These are phyloP conservation scores for Carassius carassius DNA, from an alignment of 2,113 vertebrate genomes.

Conservation along the genomic window DNA sequence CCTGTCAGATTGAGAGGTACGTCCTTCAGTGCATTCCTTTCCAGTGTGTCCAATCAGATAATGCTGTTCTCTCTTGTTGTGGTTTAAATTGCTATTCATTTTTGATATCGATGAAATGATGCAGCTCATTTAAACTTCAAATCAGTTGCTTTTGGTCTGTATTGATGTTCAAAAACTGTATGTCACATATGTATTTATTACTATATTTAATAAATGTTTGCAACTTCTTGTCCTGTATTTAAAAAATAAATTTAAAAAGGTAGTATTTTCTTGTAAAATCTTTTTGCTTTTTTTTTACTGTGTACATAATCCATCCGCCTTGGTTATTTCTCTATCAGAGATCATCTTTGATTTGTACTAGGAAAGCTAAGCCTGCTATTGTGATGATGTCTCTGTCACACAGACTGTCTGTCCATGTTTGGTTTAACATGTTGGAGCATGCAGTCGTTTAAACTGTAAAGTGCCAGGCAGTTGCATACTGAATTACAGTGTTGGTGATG, in stretches of 20 bases:
- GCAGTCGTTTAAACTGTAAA: conserved; percentile 5
- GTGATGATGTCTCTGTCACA: conserved; percentile 25
- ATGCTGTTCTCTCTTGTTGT: background rate
- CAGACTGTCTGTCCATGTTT: conserved; percentile 42
- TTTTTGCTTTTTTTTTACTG: background rate
- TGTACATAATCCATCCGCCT: background rate
- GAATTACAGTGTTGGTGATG: conserved; percentile 24
- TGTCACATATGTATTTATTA: background rate
- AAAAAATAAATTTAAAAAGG: background rate
- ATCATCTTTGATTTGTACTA: background rate
- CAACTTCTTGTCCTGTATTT: background rate
- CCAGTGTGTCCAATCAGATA: background rate
- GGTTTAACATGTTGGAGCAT: conserved; percentile 29
- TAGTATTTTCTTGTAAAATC: background rate
- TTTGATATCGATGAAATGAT: background rate
- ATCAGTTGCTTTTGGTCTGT: background rate
- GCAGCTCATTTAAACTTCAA: background rate
- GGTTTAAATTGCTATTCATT: background rate
- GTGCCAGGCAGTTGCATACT: conserved; percentile 7
- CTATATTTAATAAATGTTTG: background rate
- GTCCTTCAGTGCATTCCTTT: conserved; percentile 8
- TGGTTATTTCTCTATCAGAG: background rate
- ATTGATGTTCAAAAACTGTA: background rate
- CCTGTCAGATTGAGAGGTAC: conserved; percentile 49
- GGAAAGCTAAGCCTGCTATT: conserved; percentile 2